These are phyloP conservation scores for Helogale parvula DNA, from an alignment of 2,113 vertebrate genomes.

Conservation along the genomic window DNA sequence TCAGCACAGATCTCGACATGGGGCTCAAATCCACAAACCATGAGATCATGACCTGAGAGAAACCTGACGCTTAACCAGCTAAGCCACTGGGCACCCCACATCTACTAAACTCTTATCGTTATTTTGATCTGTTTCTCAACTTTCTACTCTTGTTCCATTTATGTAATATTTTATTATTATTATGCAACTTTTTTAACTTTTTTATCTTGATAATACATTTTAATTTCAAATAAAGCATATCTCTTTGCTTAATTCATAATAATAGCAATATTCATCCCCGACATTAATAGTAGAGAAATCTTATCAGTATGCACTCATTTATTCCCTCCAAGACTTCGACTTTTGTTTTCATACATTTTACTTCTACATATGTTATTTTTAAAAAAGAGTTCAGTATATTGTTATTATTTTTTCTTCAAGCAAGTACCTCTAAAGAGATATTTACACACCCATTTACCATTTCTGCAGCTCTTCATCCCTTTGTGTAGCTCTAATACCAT, in stretches of 20 bases:
- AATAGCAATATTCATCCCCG: not conserved
- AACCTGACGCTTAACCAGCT: too few relatives aligned
- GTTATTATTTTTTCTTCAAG: conserved; percentile 3
- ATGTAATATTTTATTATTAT: not conserved
- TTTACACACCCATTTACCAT: not conserved
- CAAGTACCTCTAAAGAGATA: not conserved
- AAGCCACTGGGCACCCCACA: not conserved
- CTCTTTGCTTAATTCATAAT: not conserved
- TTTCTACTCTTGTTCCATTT: not conserved
- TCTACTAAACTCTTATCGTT: not conserved
- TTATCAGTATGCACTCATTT: not conserved
- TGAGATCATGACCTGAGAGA: too few relatives aligned
- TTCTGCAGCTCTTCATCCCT: not conserved
- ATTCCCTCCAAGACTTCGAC: not conserved
- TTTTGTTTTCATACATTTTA: not conserved
- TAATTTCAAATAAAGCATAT: not conserved
- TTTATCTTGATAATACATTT: not conserved
- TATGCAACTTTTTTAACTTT: not conserved
- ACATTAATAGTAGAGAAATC: not conserved
- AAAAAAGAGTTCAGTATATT: not conserved
- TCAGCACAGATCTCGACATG: too few relatives aligned
- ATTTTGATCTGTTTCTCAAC: not conserved
- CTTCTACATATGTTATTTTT: not conserved
- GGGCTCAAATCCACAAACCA: too few relatives aligned
- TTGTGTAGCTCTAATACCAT: not conserved